These are phyloP conservation scores for Picus viridis DNA, from an alignment of 2,797 vertebrate species.

Conservation along the genomic window DNA sequence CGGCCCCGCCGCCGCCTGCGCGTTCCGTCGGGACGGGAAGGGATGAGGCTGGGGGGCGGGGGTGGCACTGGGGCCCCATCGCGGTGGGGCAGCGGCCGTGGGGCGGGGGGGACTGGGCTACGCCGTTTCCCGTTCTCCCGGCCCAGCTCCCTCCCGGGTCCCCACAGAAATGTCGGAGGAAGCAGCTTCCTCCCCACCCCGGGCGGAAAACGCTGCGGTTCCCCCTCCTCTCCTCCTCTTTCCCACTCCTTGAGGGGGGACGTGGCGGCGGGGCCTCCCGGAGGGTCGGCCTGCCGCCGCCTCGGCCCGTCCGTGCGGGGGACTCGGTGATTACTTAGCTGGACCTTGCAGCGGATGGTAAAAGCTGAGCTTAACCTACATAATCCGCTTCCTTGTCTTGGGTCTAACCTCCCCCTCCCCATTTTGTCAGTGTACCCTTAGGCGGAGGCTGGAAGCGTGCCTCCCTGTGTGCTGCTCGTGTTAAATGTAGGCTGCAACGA, in stretches of 20 bases:
- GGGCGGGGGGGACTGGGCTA: not conserved
- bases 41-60: not conserved
- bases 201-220: not conserved
- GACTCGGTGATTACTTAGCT: not conserved
- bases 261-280: not conserved
- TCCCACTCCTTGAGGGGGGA: not conserved
- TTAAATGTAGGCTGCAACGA: not conserved
- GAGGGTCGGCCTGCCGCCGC: not conserved
- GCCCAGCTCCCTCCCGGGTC: not conserved
- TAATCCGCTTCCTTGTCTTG: not conserved
- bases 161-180: not conserved
- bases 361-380: constrained; percentile 7
- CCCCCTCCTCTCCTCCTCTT: not conserved
- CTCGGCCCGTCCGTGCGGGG: not conserved
- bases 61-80: not conserved
- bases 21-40: not conserved
- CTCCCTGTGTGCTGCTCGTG: not conserved
- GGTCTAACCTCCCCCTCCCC: not conserved
- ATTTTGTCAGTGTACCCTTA: not conserved
- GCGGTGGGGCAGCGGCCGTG: not conserved
- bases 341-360: not conserved
- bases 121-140: not conserved
- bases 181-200: not conserved
- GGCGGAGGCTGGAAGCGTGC: not conserved
- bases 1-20: not conserved